Base-by-base conservation (phyloP, 2,797 vertebrate genomes). In the Tokudaia muenninki region DNA sequence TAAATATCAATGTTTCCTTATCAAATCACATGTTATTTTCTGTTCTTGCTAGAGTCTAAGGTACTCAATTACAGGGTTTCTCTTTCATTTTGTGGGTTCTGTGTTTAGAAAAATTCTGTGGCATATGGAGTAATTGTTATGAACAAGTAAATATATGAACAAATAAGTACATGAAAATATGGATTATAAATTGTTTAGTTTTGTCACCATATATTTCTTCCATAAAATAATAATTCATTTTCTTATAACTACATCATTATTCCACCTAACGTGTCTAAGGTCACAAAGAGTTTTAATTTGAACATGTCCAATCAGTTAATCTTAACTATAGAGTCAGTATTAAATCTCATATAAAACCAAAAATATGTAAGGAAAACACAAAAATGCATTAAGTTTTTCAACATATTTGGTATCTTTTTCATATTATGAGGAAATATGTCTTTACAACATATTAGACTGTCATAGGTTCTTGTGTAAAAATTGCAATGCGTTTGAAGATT, bases 151-250 rank as follows among this genome's bases (percentile, higher is more conserved):
- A n/a, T 41, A n/a, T 31, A 63, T 57, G 22, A 26, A 41, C 7
- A 16, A 72, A 21, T 22, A 26, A 57, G 19, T 22, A 17, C 12
- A 61, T 89, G 14, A 41, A 41, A 80, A 13, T 31, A 24, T 41
- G 1, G 55, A 47, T 14, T 75, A 57, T 4, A 63, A 82, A 78
- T 86, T 75, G 90, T 90, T 10, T 72, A 1, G 88, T 65, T 90
- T 87, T 95, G 1, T 91, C 24, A 93, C 1, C 17, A 79, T 19
- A 26, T 74, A 57, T 74, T 95, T 95, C 31, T 87, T 82, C 14
- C 0, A 19, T 34, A 77, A 80, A 47, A 87, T 59, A 4, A 0
- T 63, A 26, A 61, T 78, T 75, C 10, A 6, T 79, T 57, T 79
- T 59, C 72, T 11, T 87, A 4, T 74, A 19, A 3, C 4, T 19